A percentile compares a stretch with the other conserved stretches of the same genome.
Conservation (phyloP, 2,888 invertebrate genomes). For the Crossocerus cetratus region DNA sequence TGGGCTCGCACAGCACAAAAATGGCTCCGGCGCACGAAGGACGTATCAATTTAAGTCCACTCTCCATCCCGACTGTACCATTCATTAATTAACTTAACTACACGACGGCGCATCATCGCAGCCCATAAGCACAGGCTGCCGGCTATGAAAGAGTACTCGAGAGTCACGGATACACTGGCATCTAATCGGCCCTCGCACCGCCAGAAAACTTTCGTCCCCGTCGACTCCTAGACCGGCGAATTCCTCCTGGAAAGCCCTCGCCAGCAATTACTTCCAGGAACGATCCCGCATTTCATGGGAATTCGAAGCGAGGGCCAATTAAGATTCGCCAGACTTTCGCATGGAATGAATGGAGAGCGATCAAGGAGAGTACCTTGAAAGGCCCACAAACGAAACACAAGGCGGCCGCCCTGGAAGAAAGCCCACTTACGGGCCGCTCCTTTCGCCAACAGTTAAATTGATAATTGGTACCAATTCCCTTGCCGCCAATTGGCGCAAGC, state of each 20-base stretch:
- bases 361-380: conserved; percentile 37
- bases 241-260: too few species aligned
- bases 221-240: too few species aligned
- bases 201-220: too few species aligned
- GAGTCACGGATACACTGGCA: conserved; percentile 55
- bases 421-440: conserved; percentile 37
- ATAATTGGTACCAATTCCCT: conserved; percentile 61
- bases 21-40: conserved; percentile 71
- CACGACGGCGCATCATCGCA: conserved; percentile 72
- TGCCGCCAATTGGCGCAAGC: conserved; percentile 55
- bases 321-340: not conserved
- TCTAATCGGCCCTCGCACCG: conserved; percentile 28
- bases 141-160: conserved; percentile 62
- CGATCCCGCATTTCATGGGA: too few species aligned
- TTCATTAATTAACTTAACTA: conserved; percentile 77
- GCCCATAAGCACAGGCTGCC: conserved; percentile 63
- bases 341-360: conserved; percentile 25
- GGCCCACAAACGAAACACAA: conserved; percentile 40
- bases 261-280: too few species aligned
- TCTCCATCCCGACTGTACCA: conserved; percentile 74
- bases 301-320: not conserved
- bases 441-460: conserved; percentile 56
- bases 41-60: conserved; percentile 76
- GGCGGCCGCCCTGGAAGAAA: conserved; percentile 39
- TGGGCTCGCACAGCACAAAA: conserved; percentile 62